These are phyloP conservation scores for Timandra comae DNA, from an alignment of 2,888 invertebrate species.

Conservation along the genomic window DNA sequence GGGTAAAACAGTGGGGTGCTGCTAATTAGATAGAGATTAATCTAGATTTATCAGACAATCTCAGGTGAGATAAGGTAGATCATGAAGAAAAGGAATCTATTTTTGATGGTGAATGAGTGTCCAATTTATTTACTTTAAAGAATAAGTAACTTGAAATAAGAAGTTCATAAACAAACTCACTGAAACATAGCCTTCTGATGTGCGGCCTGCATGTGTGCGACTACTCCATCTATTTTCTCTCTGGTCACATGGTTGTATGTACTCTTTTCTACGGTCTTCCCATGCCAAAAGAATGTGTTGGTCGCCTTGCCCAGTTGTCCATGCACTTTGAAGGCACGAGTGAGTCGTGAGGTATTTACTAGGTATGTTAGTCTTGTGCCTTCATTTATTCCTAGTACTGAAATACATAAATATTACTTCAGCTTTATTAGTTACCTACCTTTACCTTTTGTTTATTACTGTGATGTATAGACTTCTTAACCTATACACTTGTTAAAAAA, in stretches of 20 bases:
- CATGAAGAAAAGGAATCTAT: background rate
- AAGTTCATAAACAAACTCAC: constrained; percentile 72
- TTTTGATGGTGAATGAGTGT: background rate
- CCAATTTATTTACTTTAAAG: background rate
- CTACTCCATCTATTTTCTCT: constrained; percentile 82
- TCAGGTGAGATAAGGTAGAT: no score
- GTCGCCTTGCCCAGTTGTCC: constrained; percentile 87
- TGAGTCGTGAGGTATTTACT: constrained; percentile 78
- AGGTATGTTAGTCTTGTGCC: constrained; percentile 76
- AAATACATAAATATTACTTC: constrained; percentile 24
- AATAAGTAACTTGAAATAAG: no score
- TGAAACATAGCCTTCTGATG: constrained; percentile 92
- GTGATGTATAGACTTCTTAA: no score
- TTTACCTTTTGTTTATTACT: no score
- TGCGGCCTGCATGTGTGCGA: constrained; percentile 88
- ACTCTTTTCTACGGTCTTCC: constrained; percentile 82
- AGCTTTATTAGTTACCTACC: background rate
- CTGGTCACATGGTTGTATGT: constrained; percentile 83
- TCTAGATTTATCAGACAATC: no score
- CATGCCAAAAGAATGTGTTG: constrained; percentile 82
- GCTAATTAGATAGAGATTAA: no score
- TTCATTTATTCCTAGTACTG: constrained; percentile 84
- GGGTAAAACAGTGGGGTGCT: no score
- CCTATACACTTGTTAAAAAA: no score
- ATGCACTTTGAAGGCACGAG: constrained; percentile 83